Evolutionary conservation across 2,113 vertebrate species (phyloP).

Genomic region (Dipodomys ordii): DNA sequence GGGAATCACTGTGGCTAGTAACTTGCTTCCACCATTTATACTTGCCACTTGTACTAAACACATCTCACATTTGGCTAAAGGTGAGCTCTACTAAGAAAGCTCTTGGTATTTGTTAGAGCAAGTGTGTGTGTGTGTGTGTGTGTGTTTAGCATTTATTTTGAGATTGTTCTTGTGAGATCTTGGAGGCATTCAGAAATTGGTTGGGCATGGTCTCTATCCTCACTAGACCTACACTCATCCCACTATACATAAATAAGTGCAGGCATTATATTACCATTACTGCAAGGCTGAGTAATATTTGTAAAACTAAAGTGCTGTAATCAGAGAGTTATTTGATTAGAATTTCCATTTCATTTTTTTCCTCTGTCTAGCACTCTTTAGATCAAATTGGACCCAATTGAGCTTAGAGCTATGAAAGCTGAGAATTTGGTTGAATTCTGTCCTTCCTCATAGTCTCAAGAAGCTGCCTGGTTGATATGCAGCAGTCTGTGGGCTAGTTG

Average conservation of each 20-base stretch:
- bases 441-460: neutral
- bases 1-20: neutral
- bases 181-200: neutral
- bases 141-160: neutral
- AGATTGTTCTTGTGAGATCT: neutral
- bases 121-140: neutral
- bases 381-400: slow-evolving; percentile 38
- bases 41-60: neutral
- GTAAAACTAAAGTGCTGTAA: slow-evolving; percentile 44
- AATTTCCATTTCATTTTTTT: slow-evolving; percentile 45
- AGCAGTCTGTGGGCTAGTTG: slow-evolving; percentile 57
- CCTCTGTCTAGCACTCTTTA: slow-evolving; percentile 7
- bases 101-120: neutral
- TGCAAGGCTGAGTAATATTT: slow-evolving; percentile 45
- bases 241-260: neutral
- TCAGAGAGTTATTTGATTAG: slow-evolving; percentile 39
- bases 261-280: neutral
- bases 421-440: neutral
- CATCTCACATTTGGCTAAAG: neutral
- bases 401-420: slow-evolving; percentile 13
- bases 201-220: neutral
- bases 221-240: neutral
- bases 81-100: neutral
- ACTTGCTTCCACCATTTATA: neutral
- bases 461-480: neutral